phyloP scores from a whole-genome alignment of 2,797 vertebrate genomes.

The Tympanoctomys barrerae region DNA sequence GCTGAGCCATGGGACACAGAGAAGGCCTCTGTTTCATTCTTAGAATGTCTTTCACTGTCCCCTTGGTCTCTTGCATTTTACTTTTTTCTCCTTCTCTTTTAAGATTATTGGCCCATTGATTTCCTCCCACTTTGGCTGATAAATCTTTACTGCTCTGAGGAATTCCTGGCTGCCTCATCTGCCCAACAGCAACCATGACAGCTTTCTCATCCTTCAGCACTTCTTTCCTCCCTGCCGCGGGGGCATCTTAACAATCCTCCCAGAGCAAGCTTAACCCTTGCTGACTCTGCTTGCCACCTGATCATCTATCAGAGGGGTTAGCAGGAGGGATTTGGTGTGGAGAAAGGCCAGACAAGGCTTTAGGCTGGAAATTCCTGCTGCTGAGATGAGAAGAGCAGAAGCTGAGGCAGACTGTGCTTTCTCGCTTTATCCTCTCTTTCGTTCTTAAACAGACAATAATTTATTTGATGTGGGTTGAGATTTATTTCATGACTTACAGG shows the following conservation, averaged over 20 bases:
- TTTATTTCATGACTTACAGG: conserved; percentile 79
- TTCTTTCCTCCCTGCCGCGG: conserved; percentile 17
- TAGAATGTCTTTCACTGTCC: not conserved
- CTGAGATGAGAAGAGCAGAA: not conserved
- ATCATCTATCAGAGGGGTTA: not conserved
- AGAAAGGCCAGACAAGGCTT: not conserved
- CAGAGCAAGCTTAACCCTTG: conserved; percentile 41
- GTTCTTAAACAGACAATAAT: conserved; percentile 80
- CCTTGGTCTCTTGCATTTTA: not conserved
- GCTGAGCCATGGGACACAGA: not conserved
- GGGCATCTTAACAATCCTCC: not conserved
- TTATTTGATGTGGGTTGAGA: conserved; percentile 75
- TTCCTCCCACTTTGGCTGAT: conserved; percentile 9
- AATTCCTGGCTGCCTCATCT: conserved; percentile 60
- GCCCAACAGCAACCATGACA: not conserved
- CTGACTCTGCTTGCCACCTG: not conserved
- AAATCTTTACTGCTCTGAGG: conserved; percentile 58
- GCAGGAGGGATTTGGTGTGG: not conserved
- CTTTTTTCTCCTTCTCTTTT: conserved; percentile 43
- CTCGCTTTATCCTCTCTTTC: conserved; percentile 24
- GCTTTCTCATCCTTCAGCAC: conserved; percentile 1
- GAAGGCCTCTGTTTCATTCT: not conserved
- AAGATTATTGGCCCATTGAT: conserved; percentile 60
- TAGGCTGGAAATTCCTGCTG: not conserved
- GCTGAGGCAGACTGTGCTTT: not conserved